Evolutionary conservation across 2,113 vertebrate genomes (phyloP), one percentile per base, ranked within the genome.

Genomic region (Sebastes schlegelii): DNA sequence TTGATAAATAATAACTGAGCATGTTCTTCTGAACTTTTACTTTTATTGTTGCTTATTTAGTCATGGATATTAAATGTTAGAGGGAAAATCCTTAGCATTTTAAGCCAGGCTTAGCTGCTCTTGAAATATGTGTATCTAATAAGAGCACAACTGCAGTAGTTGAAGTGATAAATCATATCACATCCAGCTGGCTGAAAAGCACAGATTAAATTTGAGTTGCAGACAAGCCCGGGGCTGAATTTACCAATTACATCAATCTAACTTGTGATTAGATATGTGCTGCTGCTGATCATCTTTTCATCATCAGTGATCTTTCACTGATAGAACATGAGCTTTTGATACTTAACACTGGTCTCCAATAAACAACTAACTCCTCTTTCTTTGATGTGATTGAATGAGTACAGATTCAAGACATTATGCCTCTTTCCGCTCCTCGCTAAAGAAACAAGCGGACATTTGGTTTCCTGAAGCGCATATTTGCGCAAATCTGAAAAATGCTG

Each of bases 391-490:
- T 4, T 80, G 21, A 61, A 40, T 49, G 10, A 75, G 21, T n/a
- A 46, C 45, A 17, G n/a, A 45, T 23, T 21, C 4, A 69, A 71
- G 6, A 66, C 51, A 71, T n/a, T 0, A 52, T 1, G 3, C n/a
- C 17, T 19, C 17, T 4, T 46, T 52, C n/a, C 46, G 13, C 19
- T 67, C 5, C 3, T 55, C n/a, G 19, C 34, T 0, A 34, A 69
- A 60, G 48, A 34, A 74, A 73, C 17, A 5, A 17, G 7, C 64
- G 73, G 62, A 87, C 65, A 83, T 85, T 85, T 57, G 45, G 64
- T 62, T 55, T 70, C 43, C 51, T 49, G 17, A 17, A n/a, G 48
- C 3, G 8, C 46, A 40, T 17, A 71, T 55, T 21, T 40, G 62
- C 43, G 49, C 4, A 75, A 64, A 61, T 74, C 40, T 45, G 34